phyloP scores from a whole-genome alignment of 1,140 invertebrate species.

The Cherax destructor region DNA sequence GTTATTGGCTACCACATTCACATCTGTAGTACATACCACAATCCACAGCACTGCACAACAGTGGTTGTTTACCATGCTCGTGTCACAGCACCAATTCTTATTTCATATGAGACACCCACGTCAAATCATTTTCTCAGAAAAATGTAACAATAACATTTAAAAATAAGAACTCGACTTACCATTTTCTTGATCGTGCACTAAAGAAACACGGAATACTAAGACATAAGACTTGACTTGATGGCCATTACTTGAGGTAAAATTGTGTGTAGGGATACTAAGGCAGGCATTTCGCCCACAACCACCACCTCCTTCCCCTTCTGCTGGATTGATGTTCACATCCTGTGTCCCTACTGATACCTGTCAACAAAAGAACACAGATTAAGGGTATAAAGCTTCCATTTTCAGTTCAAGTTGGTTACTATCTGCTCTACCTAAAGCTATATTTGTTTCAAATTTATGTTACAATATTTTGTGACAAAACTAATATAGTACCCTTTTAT shows the following conservation, averaged over 20 bases:
- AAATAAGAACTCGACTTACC: constrained; percentile 45
- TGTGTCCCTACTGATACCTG: constrained; percentile 82
- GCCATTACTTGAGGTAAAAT: constrained; percentile 87
- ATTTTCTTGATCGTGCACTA: constrained; percentile 73
- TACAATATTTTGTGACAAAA: no score
- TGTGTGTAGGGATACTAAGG: constrained; percentile 89
- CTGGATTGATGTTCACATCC: constrained; percentile 88
- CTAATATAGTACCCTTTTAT: no score
- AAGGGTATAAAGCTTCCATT: no score
- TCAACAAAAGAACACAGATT: background rate
- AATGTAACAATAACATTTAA: background rate
- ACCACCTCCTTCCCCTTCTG: constrained; percentile 73
- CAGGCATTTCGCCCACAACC: constrained; percentile 80
- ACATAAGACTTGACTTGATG: constrained; percentile 92
- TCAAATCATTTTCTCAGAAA: constrained; percentile 21
- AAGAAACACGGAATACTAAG: constrained; percentile 85
- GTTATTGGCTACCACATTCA: no score
- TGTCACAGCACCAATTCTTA: no score
- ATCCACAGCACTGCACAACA: no score
- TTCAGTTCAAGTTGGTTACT: no score
- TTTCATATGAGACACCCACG: no score
- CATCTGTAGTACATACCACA: no score
- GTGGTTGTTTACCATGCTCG: no score
- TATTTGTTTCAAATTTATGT: no score
- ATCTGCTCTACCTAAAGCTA: no score